Percentiles rank a stretch among this genome's conserved stretches.
Evolutionary conservation across 2,797 vertebrate genomes (phyloP).

Genomic region (Acomys russatus): DNA sequence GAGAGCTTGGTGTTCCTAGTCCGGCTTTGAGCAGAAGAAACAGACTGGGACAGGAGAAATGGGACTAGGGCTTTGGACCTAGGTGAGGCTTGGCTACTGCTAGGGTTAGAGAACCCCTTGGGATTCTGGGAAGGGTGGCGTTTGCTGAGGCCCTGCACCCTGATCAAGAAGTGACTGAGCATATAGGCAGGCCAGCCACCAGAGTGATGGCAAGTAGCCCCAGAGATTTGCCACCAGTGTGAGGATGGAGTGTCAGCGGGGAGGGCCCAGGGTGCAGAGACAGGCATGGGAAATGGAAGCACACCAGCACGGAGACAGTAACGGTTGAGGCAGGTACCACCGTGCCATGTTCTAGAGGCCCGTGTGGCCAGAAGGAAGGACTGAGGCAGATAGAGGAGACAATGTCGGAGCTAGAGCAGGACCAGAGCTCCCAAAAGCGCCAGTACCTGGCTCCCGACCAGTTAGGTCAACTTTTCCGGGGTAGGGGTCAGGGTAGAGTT

Average conservation of each 20-base stretch:
- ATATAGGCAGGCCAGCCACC: constrained; percentile 9
- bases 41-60: not conserved
- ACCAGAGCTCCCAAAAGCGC: not conserved
- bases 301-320: not conserved
- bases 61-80: not conserved
- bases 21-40: not conserved
- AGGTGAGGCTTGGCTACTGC: not conserved
- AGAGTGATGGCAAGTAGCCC: constrained; percentile 77
- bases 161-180: not conserved
- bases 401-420: not conserved
- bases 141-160: not conserved
- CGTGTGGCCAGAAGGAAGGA: not conserved
- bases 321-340: not conserved
- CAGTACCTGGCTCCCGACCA: not conserved
- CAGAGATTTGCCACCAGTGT: not conserved
- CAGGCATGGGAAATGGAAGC: constrained; percentile 21
- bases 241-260: not conserved
- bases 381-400: not conserved
- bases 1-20: not conserved
- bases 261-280: not conserved
- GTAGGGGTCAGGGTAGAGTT: no score
- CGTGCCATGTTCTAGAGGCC: not conserved
- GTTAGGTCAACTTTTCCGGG: not conserved
- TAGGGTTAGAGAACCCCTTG: not conserved
- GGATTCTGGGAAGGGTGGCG: not conserved